Evolutionary conservation across 1,140 invertebrate genomes (phyloP), one percentile per base, ranked within the genome.

Genomic region (Drosophila aff.): DNA sequence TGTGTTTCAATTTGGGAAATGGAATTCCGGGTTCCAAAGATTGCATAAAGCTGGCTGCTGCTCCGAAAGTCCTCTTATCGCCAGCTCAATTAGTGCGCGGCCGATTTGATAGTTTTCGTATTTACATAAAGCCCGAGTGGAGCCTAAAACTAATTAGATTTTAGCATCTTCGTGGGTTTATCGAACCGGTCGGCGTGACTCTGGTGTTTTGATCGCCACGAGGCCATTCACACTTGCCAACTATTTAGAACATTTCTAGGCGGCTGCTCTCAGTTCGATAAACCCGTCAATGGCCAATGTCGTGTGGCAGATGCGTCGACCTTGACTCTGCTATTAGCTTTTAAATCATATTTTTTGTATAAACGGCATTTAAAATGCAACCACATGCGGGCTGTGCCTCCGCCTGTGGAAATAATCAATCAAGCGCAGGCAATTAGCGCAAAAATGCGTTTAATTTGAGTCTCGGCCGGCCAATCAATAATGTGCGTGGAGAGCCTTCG

Each of bases 1-100:
- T 89, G 84, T 81, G 73, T 68, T 87, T 87, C 68, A 81, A 59
- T 76, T 86, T 72, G 43, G 72, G 65, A 44, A 69, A 68, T 73
- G 49, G 62, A 75, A 89, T 89, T 89, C 85, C 84, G 81, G 85
- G 85, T 84, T 83, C 49, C 74, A 77, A 77, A 77, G 73, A 76
- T 59, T 76, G 74, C 43, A 66, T 21, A 26, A 50, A 38, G 15
- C 5, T 41, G 7, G 16, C 26, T 40, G 31, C 11, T 40, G 31
- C 38, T 44, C 47, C 33, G 28, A 36, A 43, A 52, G 47, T 16
- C 33, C 38, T 65, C 13, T 69, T 69, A 68, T 71, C 63, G 65
- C 36, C 15, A 13, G 47, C 76, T 63, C 58, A 86, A 86, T 86
- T 76, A 82, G 75, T 67, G 67, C 55, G 41, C 8, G 46, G 61